Base-by-base conservation (phyloP, 1,140 invertebrate species). In the Hyposmocoma kahamanoa region DNA sequence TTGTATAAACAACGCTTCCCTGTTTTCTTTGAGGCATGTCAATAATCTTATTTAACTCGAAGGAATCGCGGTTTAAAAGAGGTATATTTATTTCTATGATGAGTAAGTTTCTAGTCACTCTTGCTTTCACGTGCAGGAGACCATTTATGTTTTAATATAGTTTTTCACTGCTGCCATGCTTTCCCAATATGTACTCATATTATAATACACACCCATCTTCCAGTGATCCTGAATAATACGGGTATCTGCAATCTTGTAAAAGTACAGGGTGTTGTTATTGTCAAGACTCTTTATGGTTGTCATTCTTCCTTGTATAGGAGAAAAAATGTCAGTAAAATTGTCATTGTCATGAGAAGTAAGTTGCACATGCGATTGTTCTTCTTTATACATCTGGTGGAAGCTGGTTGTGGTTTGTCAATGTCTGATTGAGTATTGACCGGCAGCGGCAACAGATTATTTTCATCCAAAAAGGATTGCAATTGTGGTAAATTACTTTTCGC, bases 161-260 rank as follows among this genome's bases (percentile, higher is more conserved):
- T 24, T 26, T 26, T 44, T 13, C 2, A 44, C 11, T 26, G 8
- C 11, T 26, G 11, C 9, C 20, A 41, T 21, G 22, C 19, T 22
- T 41, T 41, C 19, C 38, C 38, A 41, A 13, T 41, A 41, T 19
- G 20, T 21, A 21, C 19, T 41, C 18, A 41, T 20, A 15, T 41
- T 41, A 20, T 41, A 41, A 13, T 41, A 41, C 10, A 41, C 38
- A 10, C 20, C 9, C 20, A 41, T 21, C n/a, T 20, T 41, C 38
- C 38, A 41, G 20, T 20, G 8, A 9, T 21, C 38, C 11, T 41
- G 38, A 21, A 41, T 41, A 21, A 41, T 11, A 8, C 13, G 18
- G 10, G 22, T 20, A 10, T 41, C 20, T 9, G 19, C 18, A 10
- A 41, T 41, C 22, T 41, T 22, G 38, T 41, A 18, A 20, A 21